Base-by-base conservation (phyloP, 2,113 vertebrate genomes). In the Kobus ellipsiprymnus region DNA sequence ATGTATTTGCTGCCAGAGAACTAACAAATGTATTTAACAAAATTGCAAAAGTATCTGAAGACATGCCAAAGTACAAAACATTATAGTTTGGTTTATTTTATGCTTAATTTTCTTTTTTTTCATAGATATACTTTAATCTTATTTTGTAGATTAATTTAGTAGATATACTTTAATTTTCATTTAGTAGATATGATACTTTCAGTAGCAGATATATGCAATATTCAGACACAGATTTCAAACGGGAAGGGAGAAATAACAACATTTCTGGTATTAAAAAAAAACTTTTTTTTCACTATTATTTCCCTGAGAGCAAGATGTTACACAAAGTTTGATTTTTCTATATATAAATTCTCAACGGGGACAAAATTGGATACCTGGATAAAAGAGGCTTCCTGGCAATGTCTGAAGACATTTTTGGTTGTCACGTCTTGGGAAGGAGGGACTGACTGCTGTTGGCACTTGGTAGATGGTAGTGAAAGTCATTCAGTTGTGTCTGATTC, bases 101-200 rank as follows among this genome's bases (percentile, higher is more conserved):
- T 36, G 81, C 14, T 96, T 83, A 57, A 62, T 80, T 95, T 96
- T 80, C 15, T 91, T 93, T 64, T 77, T 95, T 64, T 74, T 57
- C 27, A 13, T 54, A 86, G 46, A 54, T 54, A 82, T 54, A 52
- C 48, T 54, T 54, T 54, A 54, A 54, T 82, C 19, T 82, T 82
- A 54, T n/a, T 82, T 40, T 71, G 9, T 82, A 82, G 33, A 82
- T 52, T 81, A 52, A 81, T 23, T 52, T 52, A 50, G 48, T 81
- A 52, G 78, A n/a, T 52, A n/a, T 54, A 23, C 80, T 82, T n/a
- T n/a, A 82, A n/a, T 54, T 54, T 82, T 82, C 50, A n/a, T 54
- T 50, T 54, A 54, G 19, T 82, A 54, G 80, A n/a, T 36, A 54
- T 12, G 19, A 74, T 25, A 89, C 78, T 85, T n/a, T 88, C 46